A percentile compares a stretch with the other conserved stretches of the same genome.
phyloP scores from a whole-genome alignment of 2,797 vertebrate genomes.

The Brachyalestes nurse region DNA sequence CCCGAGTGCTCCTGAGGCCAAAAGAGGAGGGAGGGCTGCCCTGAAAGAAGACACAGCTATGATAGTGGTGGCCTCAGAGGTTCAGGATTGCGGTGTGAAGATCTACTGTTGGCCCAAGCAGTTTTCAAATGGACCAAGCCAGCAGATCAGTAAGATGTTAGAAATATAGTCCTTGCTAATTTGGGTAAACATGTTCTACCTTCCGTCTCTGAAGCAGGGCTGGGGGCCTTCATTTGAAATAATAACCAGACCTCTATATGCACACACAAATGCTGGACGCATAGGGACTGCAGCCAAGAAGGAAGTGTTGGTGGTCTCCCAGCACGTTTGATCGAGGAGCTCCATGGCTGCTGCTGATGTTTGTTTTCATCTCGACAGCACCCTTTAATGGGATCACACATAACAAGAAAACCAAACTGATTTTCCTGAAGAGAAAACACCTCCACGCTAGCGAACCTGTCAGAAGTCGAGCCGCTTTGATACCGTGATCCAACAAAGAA shows the following conservation, averaged over 20 bases:
- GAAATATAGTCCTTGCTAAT: slow-evolving; percentile 83
- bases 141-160: slow-evolving; percentile 44
- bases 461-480: slow-evolving; percentile 28
- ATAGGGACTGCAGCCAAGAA: slow-evolving; percentile 53
- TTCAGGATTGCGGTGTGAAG: slow-evolving; percentile 34
- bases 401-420: slow-evolving; percentile 46
- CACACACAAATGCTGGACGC: slow-evolving; percentile 59
- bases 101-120: slow-evolving; percentile 80
- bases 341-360: slow-evolving; percentile 61
- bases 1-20: slow-evolving; percentile 84
- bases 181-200: slow-evolving; percentile 87
- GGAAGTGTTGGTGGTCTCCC: slow-evolving; percentile 66
- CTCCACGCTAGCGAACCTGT: slow-evolving; percentile 38
- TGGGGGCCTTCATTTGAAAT: slow-evolving; percentile 66
- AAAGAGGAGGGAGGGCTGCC: slow-evolving; percentile 74
- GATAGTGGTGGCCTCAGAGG: slow-evolving; percentile 78
- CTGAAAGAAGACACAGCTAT: slow-evolving; percentile 73
- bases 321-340: slow-evolving; percentile 59
- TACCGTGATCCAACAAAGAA: slow-evolving; percentile 3
- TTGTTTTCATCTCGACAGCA: slow-evolving; percentile 63
- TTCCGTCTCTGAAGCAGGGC: slow-evolving; percentile 66
- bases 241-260: slow-evolving; percentile 74
- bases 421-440: slow-evolving; percentile 43
- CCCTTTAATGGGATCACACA: slow-evolving; percentile 55
- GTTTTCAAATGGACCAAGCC: slow-evolving; percentile 73